phyloP scores from a whole-genome alignment of 2,797 vertebrate species.

The Sebastes kiyomatsui region DNA sequence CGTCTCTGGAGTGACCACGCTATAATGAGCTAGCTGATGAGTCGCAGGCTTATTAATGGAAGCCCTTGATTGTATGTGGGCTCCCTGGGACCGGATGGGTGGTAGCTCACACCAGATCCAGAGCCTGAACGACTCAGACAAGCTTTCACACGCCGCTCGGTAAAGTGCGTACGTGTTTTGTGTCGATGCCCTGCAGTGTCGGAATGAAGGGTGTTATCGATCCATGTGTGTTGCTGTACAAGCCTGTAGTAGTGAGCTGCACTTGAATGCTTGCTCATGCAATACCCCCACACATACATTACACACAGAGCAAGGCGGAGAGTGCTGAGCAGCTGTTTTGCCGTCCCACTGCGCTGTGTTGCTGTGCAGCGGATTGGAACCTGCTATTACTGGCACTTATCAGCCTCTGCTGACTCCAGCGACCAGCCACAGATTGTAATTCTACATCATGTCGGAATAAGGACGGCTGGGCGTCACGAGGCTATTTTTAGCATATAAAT shows the following conservation, averaged over 20 bases:
- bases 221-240: slow-evolving; percentile 43
- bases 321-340: slow-evolving; percentile 71
- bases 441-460: slow-evolving; percentile 40
- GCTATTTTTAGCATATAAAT: slow-evolving; percentile 42
- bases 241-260: slow-evolving; percentile 11
- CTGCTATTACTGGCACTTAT: slow-evolving; percentile 56
- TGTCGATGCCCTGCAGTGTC: slow-evolving; percentile 34
- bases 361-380: slow-evolving; percentile 55
- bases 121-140: slow-evolving; percentile 41
- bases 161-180: slow-evolving; percentile 7
- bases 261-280: slow-evolving; percentile 53
- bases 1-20: slow-evolving; percentile 62
- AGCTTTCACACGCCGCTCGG: slow-evolving; percentile 17
- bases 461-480: neutral
- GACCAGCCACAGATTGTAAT: slow-evolving; percentile 45
- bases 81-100: slow-evolving; percentile 35
- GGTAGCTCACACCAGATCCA: slow-evolving; percentile 23
- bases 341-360: slow-evolving; percentile 20
- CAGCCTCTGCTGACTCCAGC: slow-evolving; percentile 37
- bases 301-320: slow-evolving; percentile 1
- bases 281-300: slow-evolving; percentile 5
- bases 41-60: slow-evolving; percentile 58
- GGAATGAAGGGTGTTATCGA: slow-evolving; percentile 52
- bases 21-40: slow-evolving; percentile 70
- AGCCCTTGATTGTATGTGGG: slow-evolving; percentile 56